Conservation (phyloP, 2,888 invertebrate species). For the Drosophila austrosaltans region DNA sequence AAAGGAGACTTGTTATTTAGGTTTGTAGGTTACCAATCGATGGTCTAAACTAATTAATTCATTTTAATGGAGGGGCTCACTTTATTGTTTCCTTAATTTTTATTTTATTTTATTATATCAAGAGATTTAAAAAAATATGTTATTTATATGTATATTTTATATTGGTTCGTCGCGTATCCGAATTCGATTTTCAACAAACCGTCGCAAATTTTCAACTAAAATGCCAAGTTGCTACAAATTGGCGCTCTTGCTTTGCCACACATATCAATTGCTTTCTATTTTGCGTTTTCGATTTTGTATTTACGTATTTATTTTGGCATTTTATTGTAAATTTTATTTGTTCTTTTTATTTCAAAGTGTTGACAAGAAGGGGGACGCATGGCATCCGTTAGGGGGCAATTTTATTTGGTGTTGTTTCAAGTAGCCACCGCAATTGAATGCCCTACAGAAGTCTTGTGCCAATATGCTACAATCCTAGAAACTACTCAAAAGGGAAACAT, state of each 20-base stretch:
- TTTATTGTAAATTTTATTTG: constrained; percentile 33
- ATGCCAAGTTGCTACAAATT: constrained; percentile 66
- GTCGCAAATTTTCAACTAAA: constrained; percentile 69
- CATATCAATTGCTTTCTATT: constrained; percentile 76
- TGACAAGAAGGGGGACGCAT: constrained; percentile 24
- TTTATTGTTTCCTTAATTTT: not conserved
- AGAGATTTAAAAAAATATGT: not conserved
- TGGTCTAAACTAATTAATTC: not conserved
- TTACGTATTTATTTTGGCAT: constrained; percentile 70
- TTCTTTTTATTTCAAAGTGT: constrained; percentile 50
- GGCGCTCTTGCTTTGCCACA: constrained; percentile 50
- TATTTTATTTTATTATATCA: constrained; percentile 10
- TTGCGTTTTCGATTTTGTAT: constrained; percentile 72
- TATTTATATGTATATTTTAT: constrained; percentile 3
- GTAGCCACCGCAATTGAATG: constrained; percentile 7
- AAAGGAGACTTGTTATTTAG: not conserved
- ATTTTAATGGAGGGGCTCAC: not conserved
- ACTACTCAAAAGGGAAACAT: no score
- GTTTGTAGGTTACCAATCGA: not conserved
- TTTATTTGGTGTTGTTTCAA: not conserved
- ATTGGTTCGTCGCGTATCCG: constrained; percentile 30
- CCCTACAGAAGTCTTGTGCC: not conserved
- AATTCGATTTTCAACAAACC: constrained; percentile 67
- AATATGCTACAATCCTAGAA: no score
- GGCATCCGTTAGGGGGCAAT: not conserved